Evolutionary conservation across 1,140 invertebrate genomes (phyloP).

Genomic region (Neotoxoptera formosana): DNA sequence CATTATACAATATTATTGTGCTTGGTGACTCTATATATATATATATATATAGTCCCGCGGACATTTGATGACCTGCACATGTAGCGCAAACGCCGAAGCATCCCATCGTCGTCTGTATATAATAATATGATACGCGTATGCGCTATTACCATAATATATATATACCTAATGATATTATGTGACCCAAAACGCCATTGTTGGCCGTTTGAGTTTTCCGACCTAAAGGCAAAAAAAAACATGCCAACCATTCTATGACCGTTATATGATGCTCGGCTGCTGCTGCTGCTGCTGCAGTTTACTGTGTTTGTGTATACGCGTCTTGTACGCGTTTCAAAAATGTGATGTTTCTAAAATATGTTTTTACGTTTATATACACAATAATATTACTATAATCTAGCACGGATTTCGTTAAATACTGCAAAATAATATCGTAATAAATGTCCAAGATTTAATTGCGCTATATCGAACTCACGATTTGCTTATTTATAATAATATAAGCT

Average conservation of each 20-base stretch:
- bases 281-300: neutral
- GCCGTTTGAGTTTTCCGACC: neutral
- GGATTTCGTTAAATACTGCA: neutral
- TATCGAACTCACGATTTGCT: neutral
- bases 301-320: neutral
- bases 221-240: neutral
- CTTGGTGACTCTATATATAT: neutral
- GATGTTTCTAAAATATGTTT: neutral
- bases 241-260: neutral
- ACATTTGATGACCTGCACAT: conserved; percentile 54
- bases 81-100: neutral
- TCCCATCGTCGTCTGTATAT: neutral
- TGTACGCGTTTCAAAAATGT: neutral
- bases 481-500: neutral
- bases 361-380: neutral
- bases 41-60: neutral
- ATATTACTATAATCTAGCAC: neutral
- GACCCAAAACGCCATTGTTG: conserved; percentile 13
- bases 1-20: neutral
- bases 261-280: neutral
- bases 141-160: neutral
- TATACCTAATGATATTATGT: neutral
- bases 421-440: neutral
- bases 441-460: neutral
- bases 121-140: neutral